phyloP scores from a whole-genome alignment of 1,140 invertebrate genomes.

The Luehdorfia chinensis region DNA sequence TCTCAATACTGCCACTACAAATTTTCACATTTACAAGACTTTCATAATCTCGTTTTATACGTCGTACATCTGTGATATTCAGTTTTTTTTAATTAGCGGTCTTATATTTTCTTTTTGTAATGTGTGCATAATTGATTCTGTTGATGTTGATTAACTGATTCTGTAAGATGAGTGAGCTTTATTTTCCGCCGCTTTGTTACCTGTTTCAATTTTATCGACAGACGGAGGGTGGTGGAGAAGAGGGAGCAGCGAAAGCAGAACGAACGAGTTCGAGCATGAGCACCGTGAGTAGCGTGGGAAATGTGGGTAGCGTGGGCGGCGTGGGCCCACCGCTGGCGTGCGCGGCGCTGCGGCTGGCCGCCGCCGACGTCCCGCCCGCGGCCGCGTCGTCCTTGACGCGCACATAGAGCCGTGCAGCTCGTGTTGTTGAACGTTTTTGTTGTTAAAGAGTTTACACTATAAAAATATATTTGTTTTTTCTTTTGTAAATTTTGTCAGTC shows the following conservation, averaged over 20 bases:
- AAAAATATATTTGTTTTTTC: conserved; percentile 9
- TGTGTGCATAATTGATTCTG: too few relatives aligned
- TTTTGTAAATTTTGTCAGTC: conserved; percentile 2
- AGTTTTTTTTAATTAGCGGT: too few relatives aligned
- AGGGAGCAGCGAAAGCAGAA: background rate
- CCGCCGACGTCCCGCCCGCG: conserved; percentile 25
- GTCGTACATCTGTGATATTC: too few relatives aligned
- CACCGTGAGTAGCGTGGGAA: background rate
- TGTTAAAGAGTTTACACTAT: conserved; percentile 2
- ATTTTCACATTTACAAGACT: too few relatives aligned
- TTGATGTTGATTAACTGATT: too few relatives aligned
- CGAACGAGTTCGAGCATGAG: background rate
- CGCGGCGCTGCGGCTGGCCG: conserved; percentile 50
- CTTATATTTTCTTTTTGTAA: too few relatives aligned
- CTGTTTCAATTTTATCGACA: background rate
- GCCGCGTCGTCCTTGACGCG: conserved; percentile 20
- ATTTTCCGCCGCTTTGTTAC: too few relatives aligned
- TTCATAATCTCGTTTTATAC: too few relatives aligned
- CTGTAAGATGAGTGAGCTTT: too few relatives aligned
- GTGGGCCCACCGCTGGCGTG: conserved; percentile 31
- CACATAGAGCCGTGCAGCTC: conserved; percentile 3
- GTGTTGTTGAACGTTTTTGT: conserved; percentile 9
- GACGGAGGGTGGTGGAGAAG: conserved; percentile 9
- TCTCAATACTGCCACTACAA: too few relatives aligned
- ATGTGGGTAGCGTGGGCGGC: background rate